Base-by-base conservation (phyloP, 2,797 vertebrate genomes). In the Geotrypetes seraphini region DNA sequence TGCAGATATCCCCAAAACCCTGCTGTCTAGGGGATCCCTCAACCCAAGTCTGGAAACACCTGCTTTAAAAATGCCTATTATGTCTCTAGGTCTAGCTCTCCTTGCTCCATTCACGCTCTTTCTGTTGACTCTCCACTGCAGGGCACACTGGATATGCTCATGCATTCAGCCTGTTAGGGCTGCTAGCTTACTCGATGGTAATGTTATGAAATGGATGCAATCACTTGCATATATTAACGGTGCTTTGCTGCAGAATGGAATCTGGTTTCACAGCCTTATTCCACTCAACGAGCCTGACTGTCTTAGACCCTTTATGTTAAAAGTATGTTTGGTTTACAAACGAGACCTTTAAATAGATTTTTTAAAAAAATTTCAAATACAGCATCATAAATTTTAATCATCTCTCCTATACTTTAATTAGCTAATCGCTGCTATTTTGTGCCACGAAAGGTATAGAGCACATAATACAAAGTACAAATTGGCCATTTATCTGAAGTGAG, bases 341-440 rank as follows among this genome's bases (percentile, higher is more conserved):
- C 24, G 10, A 55, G 34, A 52, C 41, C 41, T 63, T 69, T 42
- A 41, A 45, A 36, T 64, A 47, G 49, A 44, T 35, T 54, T 31
- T 34, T 22, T 47, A 54, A 22, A 41, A 54, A 22, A 41, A 69
- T 61, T 50, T 58, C 16, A 5, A 53, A 60, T 14, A 38, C 16
- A 25, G 18, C 24, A 38, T 43, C 28, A 22, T 43, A 59, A 35
- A 63, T 50, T 43, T 28, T 50, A 50, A 21, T 43, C 42, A 39
- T 44, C 63, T 31, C 18, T 55, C 1, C 15, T 19, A 14, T 34
- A 34, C 55, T 72, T 67, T 54, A 62, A 66, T 60, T 60, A 63
- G 48, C 30, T 36, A 45, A 36, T 40, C 18, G 12, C 18, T 39
- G 27, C 28, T 58, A 44, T 60, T 63, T 48, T 39, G 12, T 32